These are phyloP conservation scores for Hydropotes inermis DNA, from an alignment of 2,113 vertebrate genomes.

Conservation along the genomic window DNA sequence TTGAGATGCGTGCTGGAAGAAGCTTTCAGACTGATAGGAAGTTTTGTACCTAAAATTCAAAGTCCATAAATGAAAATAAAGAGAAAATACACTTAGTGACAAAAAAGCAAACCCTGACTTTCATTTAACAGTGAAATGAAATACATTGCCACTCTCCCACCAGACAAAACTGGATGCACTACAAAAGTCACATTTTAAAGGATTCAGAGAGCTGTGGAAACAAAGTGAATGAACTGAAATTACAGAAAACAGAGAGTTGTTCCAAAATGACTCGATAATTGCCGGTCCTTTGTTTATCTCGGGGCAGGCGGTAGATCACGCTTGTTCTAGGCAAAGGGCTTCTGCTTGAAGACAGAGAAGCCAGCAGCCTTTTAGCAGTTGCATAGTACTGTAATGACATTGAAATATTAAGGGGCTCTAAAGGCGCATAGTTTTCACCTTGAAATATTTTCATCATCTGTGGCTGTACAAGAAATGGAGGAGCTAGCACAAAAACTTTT, in stretches of 20 bases:
- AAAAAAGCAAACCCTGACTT: neutral
- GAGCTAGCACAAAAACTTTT: neutral
- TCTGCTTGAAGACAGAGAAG: neutral
- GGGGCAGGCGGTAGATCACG: neutral
- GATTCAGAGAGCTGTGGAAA: neutral
- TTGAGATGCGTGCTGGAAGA: neutral
- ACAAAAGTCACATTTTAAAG: neutral
- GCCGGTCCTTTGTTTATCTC: neutral
- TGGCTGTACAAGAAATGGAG: neutral
- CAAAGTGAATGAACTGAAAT: neutral
- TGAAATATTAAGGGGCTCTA: neutral
- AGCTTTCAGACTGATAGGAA: neutral
- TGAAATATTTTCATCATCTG: slow-evolving; percentile 26
- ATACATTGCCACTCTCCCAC: neutral
- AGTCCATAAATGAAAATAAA: neutral
- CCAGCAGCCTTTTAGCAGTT: neutral
- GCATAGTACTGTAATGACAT: neutral
- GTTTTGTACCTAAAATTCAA: neutral
- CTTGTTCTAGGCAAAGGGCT: neutral
- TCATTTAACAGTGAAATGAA: neutral
- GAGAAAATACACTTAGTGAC: neutral
- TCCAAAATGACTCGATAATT: neutral
- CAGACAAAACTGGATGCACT: neutral
- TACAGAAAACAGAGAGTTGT: neutral
- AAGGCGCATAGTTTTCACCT: neutral